A percentile compares a stretch with the other conserved stretches of the same genome.
Conservation (phyloP, 2,888 invertebrate species). For the Diaprepes abbreviatus region DNA sequence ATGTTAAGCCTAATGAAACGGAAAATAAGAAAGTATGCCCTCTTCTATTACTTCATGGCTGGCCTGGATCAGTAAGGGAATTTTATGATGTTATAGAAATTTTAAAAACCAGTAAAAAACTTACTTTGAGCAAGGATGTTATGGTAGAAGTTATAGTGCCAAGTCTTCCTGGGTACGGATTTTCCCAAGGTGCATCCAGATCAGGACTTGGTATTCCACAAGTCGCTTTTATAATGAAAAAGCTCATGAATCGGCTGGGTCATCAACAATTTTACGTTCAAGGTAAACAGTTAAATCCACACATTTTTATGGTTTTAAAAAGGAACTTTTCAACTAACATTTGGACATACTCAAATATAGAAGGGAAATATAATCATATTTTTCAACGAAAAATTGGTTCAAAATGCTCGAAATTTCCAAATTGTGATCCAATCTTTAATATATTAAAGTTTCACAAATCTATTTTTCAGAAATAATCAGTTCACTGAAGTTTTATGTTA, state of each 20-base stretch:
- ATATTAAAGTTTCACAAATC: too few species aligned
- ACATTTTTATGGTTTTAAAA: too few species aligned
- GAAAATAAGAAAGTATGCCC: conserved; percentile 70
- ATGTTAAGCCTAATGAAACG: conserved; percentile 70
- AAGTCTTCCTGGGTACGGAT: conserved; percentile 68
- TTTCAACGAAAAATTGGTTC: too few species aligned
- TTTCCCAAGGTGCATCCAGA: conserved; percentile 70
- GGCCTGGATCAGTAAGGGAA: conserved; percentile 90
- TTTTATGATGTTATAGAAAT: conserved; percentile 82
- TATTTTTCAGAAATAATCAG: too few species aligned
- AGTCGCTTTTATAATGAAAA: conserved; percentile 73
- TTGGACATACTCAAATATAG: too few species aligned
- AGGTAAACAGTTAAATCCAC: conserved; percentile 76
- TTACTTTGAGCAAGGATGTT: conserved; percentile 67
- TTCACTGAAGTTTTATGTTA: too few species aligned
- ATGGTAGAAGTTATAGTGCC: conserved; percentile 77
- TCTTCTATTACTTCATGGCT: conserved; percentile 85
- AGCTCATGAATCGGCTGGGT: conserved; percentile 80
- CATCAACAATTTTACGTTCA: conserved; percentile 78
- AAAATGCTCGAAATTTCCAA: too few species aligned
- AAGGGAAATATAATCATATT: too few species aligned
- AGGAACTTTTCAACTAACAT: too few species aligned
- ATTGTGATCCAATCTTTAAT: too few species aligned
- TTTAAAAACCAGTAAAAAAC: conserved; percentile 69
- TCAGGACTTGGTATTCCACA: conserved; percentile 74